Evolutionary conservation across 1,140 invertebrate species (phyloP), one percentile per base, ranked within the genome.

Genomic region (Drosophila virilis): DNA sequence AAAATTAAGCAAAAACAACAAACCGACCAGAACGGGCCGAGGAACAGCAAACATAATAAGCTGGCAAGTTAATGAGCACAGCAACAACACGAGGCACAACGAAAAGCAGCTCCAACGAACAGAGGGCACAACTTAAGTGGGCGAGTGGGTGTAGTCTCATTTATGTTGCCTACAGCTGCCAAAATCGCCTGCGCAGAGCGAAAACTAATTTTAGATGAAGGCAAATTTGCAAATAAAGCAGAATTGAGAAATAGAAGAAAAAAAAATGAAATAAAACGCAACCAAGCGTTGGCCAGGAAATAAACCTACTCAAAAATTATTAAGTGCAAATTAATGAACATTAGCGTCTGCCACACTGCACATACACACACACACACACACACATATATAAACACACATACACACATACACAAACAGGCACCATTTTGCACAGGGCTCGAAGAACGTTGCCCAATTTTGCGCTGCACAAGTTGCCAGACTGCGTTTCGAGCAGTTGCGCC

Each of bases 291-390:
- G 45, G 35, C 69, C 70, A 55, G 78, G 15, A 74, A 86, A 81
- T 81, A 86, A 82, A 86, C 74, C 75, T 74, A 82, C 78, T 88
- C 78, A 78, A 88, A 86, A 86, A 75, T 86, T 86, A 86, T 86
- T 86, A 86, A 86, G 82, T 86, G 82, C 82, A 86, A 88, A 86
- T 86, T 86, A 86, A 86, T 86, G 82, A 86, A 88, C 82, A 86
- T 86, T 86, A 86, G 82, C 72, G 71, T 72, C 60, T 82, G 67
- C 68, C 51, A 66, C 22, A 66, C 58, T 74, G 52, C 74, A 66
- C 70, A 51, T 61, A 51, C 40, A 51, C 69, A 51, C 40, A 59
- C 35, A 67, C 12, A 69, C 8, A 46, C n/a, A 38, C 51, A 40
- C 12, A 33, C 35, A 64, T 17, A 17, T 17, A 17, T 28, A 33